Percentiles rank a stretch among this genome's conserved stretches.
phyloP scores from a whole-genome alignment of 2,888 invertebrate genomes.

The Pammene aurita region DNA sequence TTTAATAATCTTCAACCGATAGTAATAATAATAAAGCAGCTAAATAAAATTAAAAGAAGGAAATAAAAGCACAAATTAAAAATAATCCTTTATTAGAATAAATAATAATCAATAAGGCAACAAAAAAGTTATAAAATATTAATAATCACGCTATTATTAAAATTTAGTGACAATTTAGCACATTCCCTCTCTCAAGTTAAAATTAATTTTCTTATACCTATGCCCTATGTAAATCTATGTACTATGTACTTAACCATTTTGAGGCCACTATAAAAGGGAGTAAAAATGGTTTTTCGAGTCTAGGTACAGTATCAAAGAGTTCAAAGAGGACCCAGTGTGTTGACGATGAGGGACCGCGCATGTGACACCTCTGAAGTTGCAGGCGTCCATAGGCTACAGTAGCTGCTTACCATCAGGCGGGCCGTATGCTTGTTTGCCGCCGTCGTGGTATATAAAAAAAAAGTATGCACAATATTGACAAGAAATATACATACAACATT shows the following conservation, averaged over 20 bases:
- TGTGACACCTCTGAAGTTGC: too few relatives aligned
- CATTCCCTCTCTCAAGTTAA: conserved; percentile 1
- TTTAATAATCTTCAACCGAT: too few relatives aligned
- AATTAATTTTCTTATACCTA: conserved; percentile 6
- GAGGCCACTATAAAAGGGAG: background rate
- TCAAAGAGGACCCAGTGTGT: too few relatives aligned
- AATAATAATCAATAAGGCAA: conserved; percentile 56
- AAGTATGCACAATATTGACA: background rate
- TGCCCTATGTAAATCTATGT: background rate
- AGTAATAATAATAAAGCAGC: too few relatives aligned
- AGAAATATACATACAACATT: too few relatives aligned
- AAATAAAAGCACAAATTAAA: conserved; percentile 50
- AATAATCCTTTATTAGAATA: conserved; percentile 67
- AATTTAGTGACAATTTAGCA: conserved; percentile 33
- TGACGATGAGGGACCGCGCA: too few relatives aligned
- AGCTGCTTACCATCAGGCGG: too few relatives aligned
- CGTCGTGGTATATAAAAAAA: too few relatives aligned
- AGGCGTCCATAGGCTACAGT: too few relatives aligned
- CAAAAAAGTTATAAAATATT: conserved; percentile 50
- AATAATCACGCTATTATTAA: conserved; percentile 38
- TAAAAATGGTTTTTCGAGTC: background rate
- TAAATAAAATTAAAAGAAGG: background rate
- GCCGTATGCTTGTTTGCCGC: too few relatives aligned
- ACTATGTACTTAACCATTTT: conserved; percentile 7
- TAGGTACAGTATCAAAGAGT: background rate